phyloP scores from a whole-genome alignment of 2,888 invertebrate species.

The Isotomurus palustris region DNA sequence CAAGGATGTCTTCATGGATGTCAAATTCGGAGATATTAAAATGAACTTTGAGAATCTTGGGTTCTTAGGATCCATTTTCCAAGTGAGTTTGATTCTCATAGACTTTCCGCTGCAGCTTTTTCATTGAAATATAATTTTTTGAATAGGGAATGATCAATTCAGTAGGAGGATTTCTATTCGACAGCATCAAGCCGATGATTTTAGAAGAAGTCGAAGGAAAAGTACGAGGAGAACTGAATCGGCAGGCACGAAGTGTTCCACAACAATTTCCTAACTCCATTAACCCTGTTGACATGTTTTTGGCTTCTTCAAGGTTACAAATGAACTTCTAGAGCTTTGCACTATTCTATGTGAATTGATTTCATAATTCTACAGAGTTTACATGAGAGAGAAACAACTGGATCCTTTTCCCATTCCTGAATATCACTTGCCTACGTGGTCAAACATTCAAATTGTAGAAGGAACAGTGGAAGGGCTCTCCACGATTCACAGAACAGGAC shows the following conservation, averaged over 20 bases:
- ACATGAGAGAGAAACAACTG: slow-evolving; percentile 61
- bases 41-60: slow-evolving; percentile 80
- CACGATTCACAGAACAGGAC: slow-evolving; percentile 75
- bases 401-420: slow-evolving; percentile 69
- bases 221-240: slow-evolving; percentile 67
- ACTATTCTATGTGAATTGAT: background rate
- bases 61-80: slow-evolving; percentile 63
- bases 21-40: slow-evolving; percentile 67
- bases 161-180: slow-evolving; percentile 74
- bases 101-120: background rate
- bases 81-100: slow-evolving; percentile 44
- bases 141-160: slow-evolving; percentile 70
- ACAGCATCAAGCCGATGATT: slow-evolving; percentile 79
- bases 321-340: background rate
- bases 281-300: slow-evolving; percentile 76
- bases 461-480: slow-evolving; percentile 76
- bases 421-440: slow-evolving; percentile 30
- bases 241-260: slow-evolving; percentile 64
- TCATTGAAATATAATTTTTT: background rate
- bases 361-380: slow-evolving; percentile 53
- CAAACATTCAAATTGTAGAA: slow-evolving; percentile 60
- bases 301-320: slow-evolving; percentile 53
- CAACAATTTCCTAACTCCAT: slow-evolving; percentile 78
- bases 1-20: slow-evolving; percentile 72
- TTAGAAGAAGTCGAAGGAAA: slow-evolving; percentile 66